Evolutionary conservation across 2,888 invertebrate genomes (phyloP).

Genomic region (Silvanus unidentatus): DNA sequence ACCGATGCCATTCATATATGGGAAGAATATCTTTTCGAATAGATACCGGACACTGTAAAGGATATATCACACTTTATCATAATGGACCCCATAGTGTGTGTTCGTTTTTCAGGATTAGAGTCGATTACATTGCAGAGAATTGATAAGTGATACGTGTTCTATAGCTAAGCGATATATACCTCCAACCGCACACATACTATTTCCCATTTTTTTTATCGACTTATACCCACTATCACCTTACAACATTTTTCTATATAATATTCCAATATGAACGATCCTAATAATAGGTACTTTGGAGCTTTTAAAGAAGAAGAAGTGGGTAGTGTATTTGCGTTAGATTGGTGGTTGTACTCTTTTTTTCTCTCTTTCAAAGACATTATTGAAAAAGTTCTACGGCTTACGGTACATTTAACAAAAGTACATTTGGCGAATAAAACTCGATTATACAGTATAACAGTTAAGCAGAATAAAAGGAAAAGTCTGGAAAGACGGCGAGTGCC

Average conservation of each 20-base stretch:
- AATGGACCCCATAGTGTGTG: constrained; percentile 4
- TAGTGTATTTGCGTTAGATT: too few species aligned
- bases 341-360: too few species aligned
- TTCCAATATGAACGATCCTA: too few species aligned
- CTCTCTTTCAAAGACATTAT: background rate
- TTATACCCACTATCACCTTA: too few species aligned
- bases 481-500: too few species aligned
- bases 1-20: too few species aligned
- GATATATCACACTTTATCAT: constrained; percentile 9
- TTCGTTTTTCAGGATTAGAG: constrained; percentile 8
- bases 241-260: too few species aligned
- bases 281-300: too few species aligned
- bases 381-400: constrained; percentile 10
- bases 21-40: background rate
- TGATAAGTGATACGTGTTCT: background rate
- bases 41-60: constrained; percentile 10
- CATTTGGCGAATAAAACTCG: constrained; percentile 21
- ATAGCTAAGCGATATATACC: too few species aligned
- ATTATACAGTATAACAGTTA: constrained; percentile 22
- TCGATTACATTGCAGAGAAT: constrained; percentile 7
- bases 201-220: too few species aligned
- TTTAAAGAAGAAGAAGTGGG: too few species aligned
- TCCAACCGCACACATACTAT: too few species aligned
- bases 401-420: constrained; percentile 22
- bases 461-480: background rate